Evolutionary conservation across 30 jellyfish, hydroid and myxozoan genomes (phyloP).

Genomic region (Phacellophora camtschatica): DNA sequence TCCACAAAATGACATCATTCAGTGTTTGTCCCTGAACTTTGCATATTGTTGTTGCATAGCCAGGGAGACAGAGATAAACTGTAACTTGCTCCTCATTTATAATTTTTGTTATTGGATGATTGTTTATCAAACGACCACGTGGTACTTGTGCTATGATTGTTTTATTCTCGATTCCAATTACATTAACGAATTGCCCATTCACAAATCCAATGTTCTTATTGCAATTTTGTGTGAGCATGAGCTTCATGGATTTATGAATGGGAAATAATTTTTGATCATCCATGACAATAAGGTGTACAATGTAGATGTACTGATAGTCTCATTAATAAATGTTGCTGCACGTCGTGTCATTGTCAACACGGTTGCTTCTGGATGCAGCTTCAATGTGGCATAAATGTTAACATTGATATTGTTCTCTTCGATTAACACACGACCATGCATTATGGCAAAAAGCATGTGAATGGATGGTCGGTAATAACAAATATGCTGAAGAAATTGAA

Average conservation of each 20-base stretch:
- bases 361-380: neutral
- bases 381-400: neutral
- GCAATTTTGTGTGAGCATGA: neutral
- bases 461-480: neutral
- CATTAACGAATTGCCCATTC: neutral
- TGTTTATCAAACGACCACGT: neutral
- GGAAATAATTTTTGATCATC: neutral
- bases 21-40: neutral
- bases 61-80: neutral
- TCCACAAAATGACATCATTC: neutral
- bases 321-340: neutral
- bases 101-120: neutral
- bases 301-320: neutral
- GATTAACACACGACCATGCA: neutral
- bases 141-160: neutral
- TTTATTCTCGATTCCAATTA: neutral
- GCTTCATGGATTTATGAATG: neutral
- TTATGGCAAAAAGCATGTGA: neutral
- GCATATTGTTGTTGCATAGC: neutral
- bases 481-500: neutral
- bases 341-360: neutral
- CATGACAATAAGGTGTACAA: neutral
- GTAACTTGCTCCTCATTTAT: neutral
- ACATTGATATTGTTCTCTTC: neutral
- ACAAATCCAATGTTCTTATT: neutral